Conservation (phyloP, 2,888 invertebrate genomes). For the Tortricodes alternella region DNA sequence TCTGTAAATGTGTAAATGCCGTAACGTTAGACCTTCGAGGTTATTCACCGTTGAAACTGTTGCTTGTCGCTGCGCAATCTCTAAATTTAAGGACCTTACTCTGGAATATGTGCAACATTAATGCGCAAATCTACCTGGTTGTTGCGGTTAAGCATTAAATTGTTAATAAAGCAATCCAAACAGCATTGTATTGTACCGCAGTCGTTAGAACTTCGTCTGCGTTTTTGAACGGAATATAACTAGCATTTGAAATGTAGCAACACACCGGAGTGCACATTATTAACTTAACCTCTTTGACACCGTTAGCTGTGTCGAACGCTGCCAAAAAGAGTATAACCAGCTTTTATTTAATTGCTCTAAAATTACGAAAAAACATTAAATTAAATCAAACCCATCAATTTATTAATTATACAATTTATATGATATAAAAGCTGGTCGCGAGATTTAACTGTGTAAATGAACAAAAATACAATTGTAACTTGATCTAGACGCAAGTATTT, state of each 20-base stretch:
- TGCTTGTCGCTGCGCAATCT: constrained; percentile 15
- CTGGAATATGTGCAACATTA: constrained; percentile 18
- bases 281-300: too few relatives aligned
- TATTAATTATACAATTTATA: too few relatives aligned
- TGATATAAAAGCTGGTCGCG: too few relatives aligned
- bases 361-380: too few relatives aligned
- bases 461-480: too few relatives aligned
- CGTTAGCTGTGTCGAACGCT: too few relatives aligned
- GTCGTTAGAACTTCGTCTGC: constrained; percentile 22
- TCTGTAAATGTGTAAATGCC: neutral
- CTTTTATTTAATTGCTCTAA: too few relatives aligned
- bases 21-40: neutral
- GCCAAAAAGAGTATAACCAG: too few relatives aligned
- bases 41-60: constrained; percentile 3
- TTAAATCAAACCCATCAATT: too few relatives aligned
- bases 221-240: neutral
- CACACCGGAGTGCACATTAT: too few relatives aligned
- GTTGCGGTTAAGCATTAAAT: constrained; percentile 18
- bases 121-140: constrained; percentile 25
- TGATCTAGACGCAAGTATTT: too few relatives aligned
- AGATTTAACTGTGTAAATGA: too few relatives aligned
- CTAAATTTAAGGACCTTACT: constrained; percentile 16
- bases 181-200: constrained; percentile 23
- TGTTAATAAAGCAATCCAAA: constrained; percentile 28
- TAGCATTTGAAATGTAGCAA: neutral